Base-by-base conservation (phyloP, 2,888 invertebrate genomes). In the Epinotia ramella region DNA sequence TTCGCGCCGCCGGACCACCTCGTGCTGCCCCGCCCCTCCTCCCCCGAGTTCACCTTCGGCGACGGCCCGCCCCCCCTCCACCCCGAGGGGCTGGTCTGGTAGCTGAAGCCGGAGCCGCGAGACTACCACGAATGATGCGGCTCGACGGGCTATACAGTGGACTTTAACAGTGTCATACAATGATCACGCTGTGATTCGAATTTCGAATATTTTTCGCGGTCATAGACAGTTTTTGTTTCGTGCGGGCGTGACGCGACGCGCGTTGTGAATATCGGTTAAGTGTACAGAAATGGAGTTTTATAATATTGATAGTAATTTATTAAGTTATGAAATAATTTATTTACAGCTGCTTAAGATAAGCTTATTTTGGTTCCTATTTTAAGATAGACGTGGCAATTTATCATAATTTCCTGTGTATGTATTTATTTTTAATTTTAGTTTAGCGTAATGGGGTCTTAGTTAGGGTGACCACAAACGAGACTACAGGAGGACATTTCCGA, bases 1-100 rank as follows among this genome's bases (percentile, higher is more conserved):
- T 96, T 95, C 91, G 96, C 95, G 72, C 96, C 95, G 11, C 95
- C 96, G 2, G 96, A 96, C 81, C 96, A 96, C 89, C 95, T 96
- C 85, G 95, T 96, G 85, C 96, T 96, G 78, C 96, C 96, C 78
- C 96, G 97, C 81, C 96, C 97, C 72, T 96, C 97, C 79, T 97
- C 97, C 83, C 97, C 97, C 66, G 96, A 96, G 92, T 97, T 96
- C 93, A 96, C 96, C 79, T 95, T 95, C 84, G 93, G 93, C 0
- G 95, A 95, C 86, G 94, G 92, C 68, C 94, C 94, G 40, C 94
- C 94, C 0, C 94, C 94, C 62, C 82, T 94, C 72, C 95, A 95
- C 79, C 94, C 93, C 70, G 95, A 95, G 88, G 95, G 94, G 63
- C 88, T 95, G 84, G 95, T 95, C 68, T 95, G 95, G 95, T 95